Conservation (phyloP, 2,113 vertebrate genomes). For the Trogon melanurus region DNA sequence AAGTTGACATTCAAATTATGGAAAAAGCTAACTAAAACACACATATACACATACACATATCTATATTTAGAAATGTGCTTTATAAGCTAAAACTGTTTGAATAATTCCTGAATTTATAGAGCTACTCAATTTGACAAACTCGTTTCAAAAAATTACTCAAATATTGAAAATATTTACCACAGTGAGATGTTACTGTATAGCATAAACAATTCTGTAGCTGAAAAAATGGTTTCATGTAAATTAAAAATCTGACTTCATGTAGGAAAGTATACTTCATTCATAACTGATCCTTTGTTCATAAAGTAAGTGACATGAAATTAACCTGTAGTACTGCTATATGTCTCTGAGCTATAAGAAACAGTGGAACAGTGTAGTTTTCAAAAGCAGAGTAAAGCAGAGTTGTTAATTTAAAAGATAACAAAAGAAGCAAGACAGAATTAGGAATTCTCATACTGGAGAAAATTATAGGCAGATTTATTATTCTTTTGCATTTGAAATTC, state of each 20-base stretch:
- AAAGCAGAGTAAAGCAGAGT: neutral
- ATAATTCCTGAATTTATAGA: neutral
- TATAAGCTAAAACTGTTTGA: neutral
- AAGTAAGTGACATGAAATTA: neutral
- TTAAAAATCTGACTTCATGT: neutral
- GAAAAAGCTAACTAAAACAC: neutral
- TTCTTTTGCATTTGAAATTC: neutral
- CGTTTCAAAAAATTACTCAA: neutral
- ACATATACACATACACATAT: neutral
- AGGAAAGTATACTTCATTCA: neutral
- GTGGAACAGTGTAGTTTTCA: neutral
- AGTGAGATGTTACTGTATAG: neutral
- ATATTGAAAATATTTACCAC: conserved; percentile 14
- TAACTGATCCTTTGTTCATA: neutral
- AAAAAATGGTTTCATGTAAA: neutral
- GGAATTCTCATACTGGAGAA: neutral
- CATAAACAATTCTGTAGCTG: neutral
- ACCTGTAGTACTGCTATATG: neutral
- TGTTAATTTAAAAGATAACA: neutral
- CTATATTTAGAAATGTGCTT: neutral
- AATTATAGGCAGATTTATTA: neutral
- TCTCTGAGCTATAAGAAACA: neutral
- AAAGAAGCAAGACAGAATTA: neutral
- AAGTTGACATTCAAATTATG: neutral
- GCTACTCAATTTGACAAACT: neutral